Evolutionary conservation across 2,797 vertebrate genomes (phyloP), one percentile per base, ranked within the genome.

Genomic region (Brachyalestes nurse): DNA sequence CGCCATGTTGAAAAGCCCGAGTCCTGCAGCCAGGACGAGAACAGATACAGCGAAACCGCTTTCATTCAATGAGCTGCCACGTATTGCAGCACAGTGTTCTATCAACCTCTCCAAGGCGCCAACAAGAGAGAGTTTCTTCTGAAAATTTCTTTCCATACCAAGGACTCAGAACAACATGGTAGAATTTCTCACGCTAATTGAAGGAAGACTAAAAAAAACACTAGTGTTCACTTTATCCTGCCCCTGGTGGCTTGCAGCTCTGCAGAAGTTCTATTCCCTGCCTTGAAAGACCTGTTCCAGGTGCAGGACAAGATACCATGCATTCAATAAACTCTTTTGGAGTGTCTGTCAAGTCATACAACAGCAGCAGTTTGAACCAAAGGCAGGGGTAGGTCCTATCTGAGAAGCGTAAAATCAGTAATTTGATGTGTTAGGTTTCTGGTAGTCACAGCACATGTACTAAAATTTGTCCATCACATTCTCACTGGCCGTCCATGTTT

Each of bases 51-150:
- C 2, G 14, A 67, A 75, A 69, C 79, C 25, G 72, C 79, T 80
- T 80, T 80, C 67, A 75, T 80, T 65, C 64, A 69, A 67, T 10
- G 25, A 62, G 53, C 79, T 70, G 79, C 65, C 71, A 73, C 55
- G 49, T 47, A 23, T 69, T 45, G 25, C 66, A 69, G 42, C 34
- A 21, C 47, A 28, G 51, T 19, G 51, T 67, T 75, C 72, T 62
- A 75, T 60, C 38, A 6, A 67, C 61, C 23, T 67, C 42, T 34
- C 66, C 60, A 34, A 12, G n/a, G 70, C 23, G 60, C 70, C 60
- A 60, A 72, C 70, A 73, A 79, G 60, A 66, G 40, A 25, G 61
- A 19, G 7, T 60, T 38, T 21, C 19, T 71, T 34, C 6, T 53
- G 6, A 71, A 9, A 38, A 53, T 71, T 19, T 71, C 47, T 53